These are phyloP conservation scores for Cryptotis parvus DNA, from an alignment of 2,113 vertebrate genomes.

Conservation along the genomic window DNA sequence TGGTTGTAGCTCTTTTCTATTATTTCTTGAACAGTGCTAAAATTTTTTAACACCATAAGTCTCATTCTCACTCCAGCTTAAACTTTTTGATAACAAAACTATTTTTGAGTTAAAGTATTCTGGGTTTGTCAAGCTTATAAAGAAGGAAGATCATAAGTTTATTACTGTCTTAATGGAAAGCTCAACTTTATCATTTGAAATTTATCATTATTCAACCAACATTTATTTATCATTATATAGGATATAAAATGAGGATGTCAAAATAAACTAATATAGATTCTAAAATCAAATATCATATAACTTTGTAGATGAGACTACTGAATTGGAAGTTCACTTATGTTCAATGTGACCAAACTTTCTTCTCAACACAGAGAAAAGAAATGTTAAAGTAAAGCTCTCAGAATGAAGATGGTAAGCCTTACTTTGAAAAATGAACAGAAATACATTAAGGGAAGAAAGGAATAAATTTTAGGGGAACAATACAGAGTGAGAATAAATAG, in stretches of 20 bases:
- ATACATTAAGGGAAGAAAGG: neutral
- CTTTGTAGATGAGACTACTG: neutral
- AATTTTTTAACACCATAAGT: slow-evolving; percentile 53
- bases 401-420: neutral
- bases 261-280: neutral
- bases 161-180: neutral
- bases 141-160: slow-evolving; percentile 81
- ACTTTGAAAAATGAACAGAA: neutral
- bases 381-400: neutral
- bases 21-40: slow-evolving; percentile 50
- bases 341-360: neutral
- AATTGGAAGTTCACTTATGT: neutral
- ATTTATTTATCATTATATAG: slow-evolving; percentile 2
- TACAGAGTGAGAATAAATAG: neutral
- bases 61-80: slow-evolving; percentile 62
- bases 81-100: slow-evolving; percentile 75
- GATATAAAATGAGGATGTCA: neutral
- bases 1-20: slow-evolving; percentile 43
- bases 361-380: neutral
- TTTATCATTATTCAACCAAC: neutral
- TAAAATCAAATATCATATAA: slow-evolving; percentile 32
- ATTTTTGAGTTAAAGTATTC: slow-evolving; percentile 77
- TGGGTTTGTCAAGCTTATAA: slow-evolving; percentile 79
- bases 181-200: slow-evolving; percentile 35
- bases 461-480: neutral